These are phyloP conservation scores for Etia nguti DNA, from an alignment of 2,113 vertebrate genomes.

Conservation along the genomic window DNA sequence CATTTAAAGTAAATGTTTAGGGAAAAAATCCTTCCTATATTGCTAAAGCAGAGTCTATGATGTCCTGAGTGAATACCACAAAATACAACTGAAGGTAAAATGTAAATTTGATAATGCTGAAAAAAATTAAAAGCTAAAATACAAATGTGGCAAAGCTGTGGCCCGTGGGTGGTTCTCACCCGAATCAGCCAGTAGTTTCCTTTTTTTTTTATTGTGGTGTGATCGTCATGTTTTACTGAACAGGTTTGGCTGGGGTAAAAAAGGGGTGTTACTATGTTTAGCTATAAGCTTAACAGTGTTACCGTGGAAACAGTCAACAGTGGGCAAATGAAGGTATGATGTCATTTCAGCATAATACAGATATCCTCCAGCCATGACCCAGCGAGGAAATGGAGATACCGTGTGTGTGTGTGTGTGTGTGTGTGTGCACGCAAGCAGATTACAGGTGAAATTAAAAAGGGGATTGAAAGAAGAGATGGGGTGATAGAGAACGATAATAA, in stretches of 20 bases:
- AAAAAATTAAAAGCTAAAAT: background rate
- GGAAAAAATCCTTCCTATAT: background rate
- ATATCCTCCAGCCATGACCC: background rate
- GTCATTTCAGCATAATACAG: slow-evolving; percentile 15
- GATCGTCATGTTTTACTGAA: slow-evolving; percentile 4
- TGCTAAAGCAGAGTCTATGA: background rate
- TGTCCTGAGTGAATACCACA: background rate
- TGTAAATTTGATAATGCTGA: background rate
- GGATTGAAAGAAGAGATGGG: slow-evolving; percentile 4
- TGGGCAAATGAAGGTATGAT: background rate
- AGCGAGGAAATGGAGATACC: background rate
- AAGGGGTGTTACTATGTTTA: background rate
- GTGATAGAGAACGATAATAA: background rate
- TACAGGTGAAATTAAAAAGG: slow-evolving; percentile 41
- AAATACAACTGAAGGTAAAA: background rate
- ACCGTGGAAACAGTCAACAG: slow-evolving; percentile 2
- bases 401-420: background rate
- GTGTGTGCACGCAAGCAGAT: background rate
- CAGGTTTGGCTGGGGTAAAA: background rate
- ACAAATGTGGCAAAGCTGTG: background rate
- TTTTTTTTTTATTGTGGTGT: background rate
- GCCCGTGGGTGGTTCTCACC: background rate
- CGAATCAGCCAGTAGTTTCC: background rate
- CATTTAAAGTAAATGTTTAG: background rate
- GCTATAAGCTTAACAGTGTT: background rate